Base-by-base conservation (phyloP, 2,888 invertebrate species). In the Omphaloscelis lunosa region DNA sequence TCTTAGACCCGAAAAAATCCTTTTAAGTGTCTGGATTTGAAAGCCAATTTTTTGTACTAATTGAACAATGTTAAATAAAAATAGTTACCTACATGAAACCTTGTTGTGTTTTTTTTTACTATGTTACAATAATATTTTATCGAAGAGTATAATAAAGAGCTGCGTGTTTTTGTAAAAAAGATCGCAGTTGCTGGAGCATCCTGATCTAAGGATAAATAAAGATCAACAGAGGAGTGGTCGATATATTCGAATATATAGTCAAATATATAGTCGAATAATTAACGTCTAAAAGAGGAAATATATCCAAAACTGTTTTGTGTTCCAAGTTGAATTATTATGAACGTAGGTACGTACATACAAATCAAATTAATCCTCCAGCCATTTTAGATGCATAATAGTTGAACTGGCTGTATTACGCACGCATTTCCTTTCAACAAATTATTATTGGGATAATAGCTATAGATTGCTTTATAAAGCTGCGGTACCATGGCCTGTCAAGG, bases 251-350 rank as follows among this genome's bases (percentile, higher is more conserved):
- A n/a, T n/a, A n/a, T n/a, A n/a, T n/a, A n/a, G n/a, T n/a, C n/a
- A n/a, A n/a, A n/a, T n/a, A n/a, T n/a, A n/a, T 6, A 63, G 45
- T 27, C 4, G 1, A 62, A 3, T 34, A 34, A 34, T 34, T 34
- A 34, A 34, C 29, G 7, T 34, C 17, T 41, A n/a, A 29, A 29
- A 51, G 4, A 4, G 4, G 17, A n/a, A n/a, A 62, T 39, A 15
- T n/a, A 66, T 29, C 5, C 2, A 5, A 59, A 76, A n/a, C 17
- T 39, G 53, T 62, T 77, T 77, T 77, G 77, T 77, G 77, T 77
- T 77, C 39, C 77, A 69, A 63, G 62, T 8, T 20, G 20, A 61
- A 76, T 67, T 68, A 20, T 41, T 34, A 27, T 41, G 15, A 17
- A 63, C 27, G 8, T 27, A 11, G 7, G 29, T 41, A 23, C 6